Conservation (phyloP, 1,140 invertebrate genomes). For the Himalopsyche phryganea region DNA sequence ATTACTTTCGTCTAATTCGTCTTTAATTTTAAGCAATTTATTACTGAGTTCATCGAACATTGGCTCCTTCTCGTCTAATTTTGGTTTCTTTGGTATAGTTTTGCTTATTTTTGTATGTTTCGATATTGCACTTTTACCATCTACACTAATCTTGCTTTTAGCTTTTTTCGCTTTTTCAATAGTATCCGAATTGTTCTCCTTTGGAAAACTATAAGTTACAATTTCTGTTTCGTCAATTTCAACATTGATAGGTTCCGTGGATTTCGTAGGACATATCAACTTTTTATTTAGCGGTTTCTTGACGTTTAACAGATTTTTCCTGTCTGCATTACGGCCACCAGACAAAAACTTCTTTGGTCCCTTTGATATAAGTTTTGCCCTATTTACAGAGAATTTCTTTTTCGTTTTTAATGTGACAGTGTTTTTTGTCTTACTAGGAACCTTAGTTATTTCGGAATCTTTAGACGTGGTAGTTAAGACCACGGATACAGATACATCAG, state of each 20-base stretch:
- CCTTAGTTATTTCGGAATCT: not conserved
- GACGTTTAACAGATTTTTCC: slow-evolving; percentile 3
- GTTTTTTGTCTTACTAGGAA: not conserved
- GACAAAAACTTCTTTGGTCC: slow-evolving; percentile 4
- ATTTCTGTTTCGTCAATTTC: slow-evolving; percentile 4
- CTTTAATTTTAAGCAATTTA: not conserved
- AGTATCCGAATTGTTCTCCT: not conserved
- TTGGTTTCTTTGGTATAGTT: slow-evolving; percentile 24
- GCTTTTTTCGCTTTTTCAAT: not conserved
- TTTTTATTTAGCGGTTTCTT: no score
- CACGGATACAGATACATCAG: not conserved
- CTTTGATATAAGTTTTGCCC: slow-evolving; percentile 8
- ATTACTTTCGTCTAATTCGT: not conserved
- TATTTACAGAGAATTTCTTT: not conserved
- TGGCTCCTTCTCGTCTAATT: slow-evolving; percentile 14
- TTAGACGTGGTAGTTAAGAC: not conserved
- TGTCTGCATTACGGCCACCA: slow-evolving; percentile 5
- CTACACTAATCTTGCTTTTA: not conserved
- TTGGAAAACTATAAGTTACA: slow-evolving; percentile 20
- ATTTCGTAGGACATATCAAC: not conserved
- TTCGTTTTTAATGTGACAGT: not conserved
- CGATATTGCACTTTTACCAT: slow-evolving; percentile 14
- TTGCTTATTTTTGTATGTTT: slow-evolving; percentile 17
- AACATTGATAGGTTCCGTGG: slow-evolving; percentile 7
- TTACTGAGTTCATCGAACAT: not conserved